Conservation (phyloP, 1,140 invertebrate species). For the Diorhabda carinulata region DNA sequence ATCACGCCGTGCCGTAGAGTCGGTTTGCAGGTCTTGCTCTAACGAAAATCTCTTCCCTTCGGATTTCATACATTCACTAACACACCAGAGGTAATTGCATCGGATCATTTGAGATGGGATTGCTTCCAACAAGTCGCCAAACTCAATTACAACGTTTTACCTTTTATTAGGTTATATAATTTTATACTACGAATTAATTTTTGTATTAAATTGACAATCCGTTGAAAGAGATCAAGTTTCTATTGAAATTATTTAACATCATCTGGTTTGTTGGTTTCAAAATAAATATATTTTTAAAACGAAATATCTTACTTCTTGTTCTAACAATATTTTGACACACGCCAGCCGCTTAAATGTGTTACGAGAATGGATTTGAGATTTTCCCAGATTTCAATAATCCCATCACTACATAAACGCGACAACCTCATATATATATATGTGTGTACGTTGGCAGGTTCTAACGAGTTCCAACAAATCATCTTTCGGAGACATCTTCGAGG, state of each 20-base stretch:
- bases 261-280: too few relatives aligned
- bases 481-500: background rate
- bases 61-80: background rate
- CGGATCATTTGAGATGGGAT: background rate
- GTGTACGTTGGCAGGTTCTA: background rate
- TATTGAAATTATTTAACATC: too few relatives aligned
- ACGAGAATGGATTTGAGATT: background rate
- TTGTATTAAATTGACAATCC: too few relatives aligned
- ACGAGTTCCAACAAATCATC: background rate
- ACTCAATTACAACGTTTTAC: background rate
- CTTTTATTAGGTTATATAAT: too few relatives aligned
- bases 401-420: background rate
- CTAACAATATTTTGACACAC: too few relatives aligned
- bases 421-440: background rate
- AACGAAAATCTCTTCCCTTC: background rate
- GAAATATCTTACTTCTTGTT: too few relatives aligned
- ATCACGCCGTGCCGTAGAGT: background rate
- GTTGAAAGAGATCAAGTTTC: too few relatives aligned
- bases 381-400: background rate
- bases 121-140: background rate
- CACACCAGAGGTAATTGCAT: background rate
- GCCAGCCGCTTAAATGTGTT: background rate
- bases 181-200: too few relatives aligned
- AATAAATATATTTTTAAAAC: too few relatives aligned
- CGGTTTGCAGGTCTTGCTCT: background rate